phyloP scores from a whole-genome alignment of 2,888 invertebrate species.

The Nemurella pictetii region DNA sequence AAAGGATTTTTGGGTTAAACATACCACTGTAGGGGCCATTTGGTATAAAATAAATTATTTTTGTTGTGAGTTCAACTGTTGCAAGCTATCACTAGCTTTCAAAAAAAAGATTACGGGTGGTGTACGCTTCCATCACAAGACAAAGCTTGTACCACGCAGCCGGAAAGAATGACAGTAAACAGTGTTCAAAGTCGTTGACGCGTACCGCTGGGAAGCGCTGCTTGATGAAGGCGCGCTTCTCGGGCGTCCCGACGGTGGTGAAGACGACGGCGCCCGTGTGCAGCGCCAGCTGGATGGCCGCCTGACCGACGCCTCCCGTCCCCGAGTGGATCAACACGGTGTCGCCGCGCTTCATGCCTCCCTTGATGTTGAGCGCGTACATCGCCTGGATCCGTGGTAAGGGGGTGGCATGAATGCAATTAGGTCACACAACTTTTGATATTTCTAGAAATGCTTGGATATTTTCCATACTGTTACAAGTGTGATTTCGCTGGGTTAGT shows the following conservation, averaged over 20 bases:
- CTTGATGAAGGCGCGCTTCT: conserved; percentile 66
- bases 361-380: conserved; percentile 62
- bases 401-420: no score
- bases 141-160: neutral
- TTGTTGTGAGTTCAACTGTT: no score
- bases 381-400: conserved; percentile 54
- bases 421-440: no score
- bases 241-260: conserved; percentile 70
- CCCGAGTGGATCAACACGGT: conserved; percentile 61
- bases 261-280: conserved; percentile 66
- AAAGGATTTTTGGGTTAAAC: no score
- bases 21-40: no score
- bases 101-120: neutral
- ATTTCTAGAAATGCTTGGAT: no score
- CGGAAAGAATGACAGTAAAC: neutral
- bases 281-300: conserved; percentile 72
- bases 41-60: no score
- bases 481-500: no score
- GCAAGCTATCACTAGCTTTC: neutral
- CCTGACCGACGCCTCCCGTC: conserved; percentile 75
- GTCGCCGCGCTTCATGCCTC: conserved; percentile 53
- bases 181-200: neutral
- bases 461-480: no score
- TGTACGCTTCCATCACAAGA: neutral
- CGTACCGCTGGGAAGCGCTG: conserved; percentile 57